phyloP scores from a whole-genome alignment of 2,113 vertebrate species.

The Lucifuga dentata region DNA sequence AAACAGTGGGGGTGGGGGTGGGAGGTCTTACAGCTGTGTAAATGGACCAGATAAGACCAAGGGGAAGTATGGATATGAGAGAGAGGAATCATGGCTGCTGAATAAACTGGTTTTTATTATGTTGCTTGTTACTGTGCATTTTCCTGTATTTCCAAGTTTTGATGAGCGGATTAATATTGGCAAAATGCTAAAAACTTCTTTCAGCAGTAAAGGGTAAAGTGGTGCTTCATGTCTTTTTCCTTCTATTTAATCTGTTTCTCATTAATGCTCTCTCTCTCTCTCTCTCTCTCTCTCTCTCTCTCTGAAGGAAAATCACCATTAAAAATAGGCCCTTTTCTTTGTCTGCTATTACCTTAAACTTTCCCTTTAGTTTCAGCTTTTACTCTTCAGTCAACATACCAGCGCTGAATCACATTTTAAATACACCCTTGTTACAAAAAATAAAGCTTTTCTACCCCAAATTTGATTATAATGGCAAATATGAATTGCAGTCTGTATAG shows the following conservation, averaged over 20 bases:
- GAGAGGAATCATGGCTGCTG: constrained; percentile 6
- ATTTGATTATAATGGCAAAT: constrained; percentile 9
- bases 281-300: not conserved
- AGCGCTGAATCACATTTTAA: not conserved
- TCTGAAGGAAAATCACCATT: constrained; percentile 10
- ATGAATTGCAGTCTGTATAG: constrained; percentile 15
- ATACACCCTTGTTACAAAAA: not conserved
- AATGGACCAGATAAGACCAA: constrained; percentile 38
- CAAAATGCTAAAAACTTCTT: constrained; percentile 2
- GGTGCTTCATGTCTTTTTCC: not conserved
- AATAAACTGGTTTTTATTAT: constrained; percentile 33
- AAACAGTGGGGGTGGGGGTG: constrained; percentile 20
- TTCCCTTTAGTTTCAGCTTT: not conserved
- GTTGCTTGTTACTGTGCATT: constrained; percentile 10
- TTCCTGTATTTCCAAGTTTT: constrained; percentile 36
- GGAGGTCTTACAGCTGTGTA: constrained; percentile 49
- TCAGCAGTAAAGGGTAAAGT: not conserved
- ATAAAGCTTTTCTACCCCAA: constrained; percentile 3
- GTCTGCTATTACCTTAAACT: constrained; percentile 15
- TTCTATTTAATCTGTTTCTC: constrained; percentile 22
- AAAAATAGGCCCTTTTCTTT: constrained; percentile 23
- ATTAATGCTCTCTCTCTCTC: constrained; percentile 27
- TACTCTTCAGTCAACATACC: constrained; percentile 3
- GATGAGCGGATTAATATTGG: constrained; percentile 35
- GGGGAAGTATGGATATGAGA: constrained; percentile 6